A percentile compares a stretch with the other conserved stretches of the same genome.
phyloP scores from a whole-genome alignment of 2,113 vertebrate species.

The Pangasianodon hypophthalmus region DNA sequence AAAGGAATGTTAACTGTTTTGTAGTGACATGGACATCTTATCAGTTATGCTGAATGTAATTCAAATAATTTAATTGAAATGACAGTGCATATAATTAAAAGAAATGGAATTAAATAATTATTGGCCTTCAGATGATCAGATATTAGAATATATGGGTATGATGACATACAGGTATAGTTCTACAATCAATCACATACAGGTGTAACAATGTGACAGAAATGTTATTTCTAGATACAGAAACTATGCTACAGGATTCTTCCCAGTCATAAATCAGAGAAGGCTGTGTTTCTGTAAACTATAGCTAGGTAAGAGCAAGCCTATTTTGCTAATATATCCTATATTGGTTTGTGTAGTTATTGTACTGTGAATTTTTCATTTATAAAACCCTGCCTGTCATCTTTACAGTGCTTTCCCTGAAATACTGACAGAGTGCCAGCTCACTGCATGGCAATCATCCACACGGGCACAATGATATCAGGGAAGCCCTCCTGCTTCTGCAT shows the following conservation, averaged over 20 bases:
- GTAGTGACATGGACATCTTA: neutral
- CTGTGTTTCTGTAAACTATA: neutral
- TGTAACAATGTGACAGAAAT: neutral
- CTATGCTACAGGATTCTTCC: neutral
- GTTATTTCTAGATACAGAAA: neutral
- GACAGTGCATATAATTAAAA: neutral
- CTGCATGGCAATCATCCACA: conserved; percentile 91
- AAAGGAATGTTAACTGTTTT: neutral
- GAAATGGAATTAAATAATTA: neutral
- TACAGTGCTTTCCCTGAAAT: neutral
- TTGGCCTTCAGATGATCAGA: neutral
- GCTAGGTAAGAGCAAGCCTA: neutral
- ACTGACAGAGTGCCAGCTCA: neutral
- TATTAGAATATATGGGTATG: neutral
- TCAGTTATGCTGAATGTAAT: neutral
- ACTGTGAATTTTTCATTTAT: neutral
- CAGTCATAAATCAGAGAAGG: neutral
- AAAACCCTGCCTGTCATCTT: neutral
- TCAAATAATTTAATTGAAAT: too few relatives aligned
- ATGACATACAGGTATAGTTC: neutral
- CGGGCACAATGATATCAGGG: conserved; percentile 86
- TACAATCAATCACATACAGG: neutral
- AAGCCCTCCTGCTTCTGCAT: conserved; percentile 85
- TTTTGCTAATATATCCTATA: too few relatives aligned
- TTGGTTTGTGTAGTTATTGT: neutral